Conservation (phyloP, 2,888 invertebrate species). For the Psococerastis gibbosa region DNA sequence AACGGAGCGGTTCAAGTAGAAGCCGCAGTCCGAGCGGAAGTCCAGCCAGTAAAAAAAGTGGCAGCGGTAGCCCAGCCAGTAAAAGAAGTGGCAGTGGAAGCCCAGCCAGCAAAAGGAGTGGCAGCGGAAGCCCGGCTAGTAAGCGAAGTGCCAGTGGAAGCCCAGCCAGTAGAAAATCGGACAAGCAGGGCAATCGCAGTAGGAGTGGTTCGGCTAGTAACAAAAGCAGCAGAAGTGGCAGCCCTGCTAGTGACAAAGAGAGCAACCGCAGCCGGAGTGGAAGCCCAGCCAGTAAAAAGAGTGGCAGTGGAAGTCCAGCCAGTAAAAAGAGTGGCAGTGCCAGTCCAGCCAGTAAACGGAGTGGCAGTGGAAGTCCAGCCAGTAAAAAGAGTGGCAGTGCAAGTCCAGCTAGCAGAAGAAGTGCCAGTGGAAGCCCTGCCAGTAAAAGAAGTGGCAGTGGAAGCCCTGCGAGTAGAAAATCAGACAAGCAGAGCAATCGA, state of each 20-base stretch:
- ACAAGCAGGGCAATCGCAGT: too few relatives aligned
- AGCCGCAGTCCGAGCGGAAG: constrained; percentile 6
- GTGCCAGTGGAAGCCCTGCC: constrained; percentile 17
- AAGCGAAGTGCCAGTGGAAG: constrained; percentile 8
- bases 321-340: constrained; percentile 17
- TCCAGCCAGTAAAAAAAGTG: constrained; percentile 9
- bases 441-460: constrained; percentile 13
- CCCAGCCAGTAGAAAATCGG: constrained; percentile 2
- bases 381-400: constrained; percentile 14
- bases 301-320: constrained; percentile 1
- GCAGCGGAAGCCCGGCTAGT: constrained; percentile 1
- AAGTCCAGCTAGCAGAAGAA: constrained; percentile 16
- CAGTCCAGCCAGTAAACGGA: constrained; percentile 4
- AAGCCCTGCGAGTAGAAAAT: constrained; percentile 15
- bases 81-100: background rate
- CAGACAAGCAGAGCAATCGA: too few relatives aligned
- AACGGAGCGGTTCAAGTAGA: constrained; percentile 9
- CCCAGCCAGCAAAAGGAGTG: constrained; percentile 3
- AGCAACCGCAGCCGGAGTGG: background rate
- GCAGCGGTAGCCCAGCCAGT: constrained; percentile 6
- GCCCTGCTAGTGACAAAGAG: constrained; percentile 8
- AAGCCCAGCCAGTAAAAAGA: constrained; percentile 10
- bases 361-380: constrained; percentile 10
- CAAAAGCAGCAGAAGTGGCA: too few relatives aligned
- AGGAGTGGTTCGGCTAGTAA: constrained; percentile 1